These are phyloP conservation scores for Mycalesis mineus DNA, from an alignment of 2,888 invertebrate genomes.

Conservation along the genomic window DNA sequence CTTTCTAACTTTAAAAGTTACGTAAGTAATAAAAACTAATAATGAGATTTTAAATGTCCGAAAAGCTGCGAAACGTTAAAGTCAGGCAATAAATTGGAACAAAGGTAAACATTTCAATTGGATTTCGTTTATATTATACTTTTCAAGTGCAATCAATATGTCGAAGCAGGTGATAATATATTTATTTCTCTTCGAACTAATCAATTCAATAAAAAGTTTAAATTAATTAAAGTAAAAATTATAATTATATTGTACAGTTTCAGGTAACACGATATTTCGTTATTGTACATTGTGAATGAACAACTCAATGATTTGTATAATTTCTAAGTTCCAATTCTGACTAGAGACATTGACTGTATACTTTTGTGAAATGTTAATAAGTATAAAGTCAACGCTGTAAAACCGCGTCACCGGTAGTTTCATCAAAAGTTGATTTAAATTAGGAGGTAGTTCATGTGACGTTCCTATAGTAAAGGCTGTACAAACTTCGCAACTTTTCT, in stretches of 20 bases:
- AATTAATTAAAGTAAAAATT: not conserved
- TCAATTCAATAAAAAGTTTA: not conserved
- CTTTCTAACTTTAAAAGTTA: slow-evolving; percentile 58
- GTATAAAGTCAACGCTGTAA: slow-evolving; percentile 49
- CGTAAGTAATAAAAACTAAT: slow-evolving; percentile 63
- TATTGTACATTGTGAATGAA: slow-evolving; percentile 30
- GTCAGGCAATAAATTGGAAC: slow-evolving; percentile 47
- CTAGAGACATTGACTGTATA: slow-evolving; percentile 62
- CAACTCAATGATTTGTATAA: slow-evolving; percentile 39
- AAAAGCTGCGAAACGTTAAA: slow-evolving; percentile 71
- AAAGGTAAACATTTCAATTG: slow-evolving; percentile 11
- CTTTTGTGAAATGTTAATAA: slow-evolving; percentile 34
- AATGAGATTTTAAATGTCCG: slow-evolving; percentile 72
- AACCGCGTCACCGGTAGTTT: slow-evolving; percentile 55
- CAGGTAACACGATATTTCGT: not conserved
- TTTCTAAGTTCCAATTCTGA: slow-evolving; percentile 69
- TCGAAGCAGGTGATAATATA: not conserved
- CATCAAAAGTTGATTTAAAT: slow-evolving; percentile 68
- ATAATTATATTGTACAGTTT: slow-evolving; percentile 8
- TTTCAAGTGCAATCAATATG: not conserved
- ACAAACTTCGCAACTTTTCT: slow-evolving; percentile 72
- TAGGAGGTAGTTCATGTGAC: slow-evolving; percentile 74
- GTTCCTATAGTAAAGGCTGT: slow-evolving; percentile 41
- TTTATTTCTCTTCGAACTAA: not conserved
- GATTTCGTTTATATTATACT: not conserved